These are phyloP conservation scores for Adelosebastes latens DNA, from an alignment of 2,797 vertebrate genomes.

Conservation along the genomic window DNA sequence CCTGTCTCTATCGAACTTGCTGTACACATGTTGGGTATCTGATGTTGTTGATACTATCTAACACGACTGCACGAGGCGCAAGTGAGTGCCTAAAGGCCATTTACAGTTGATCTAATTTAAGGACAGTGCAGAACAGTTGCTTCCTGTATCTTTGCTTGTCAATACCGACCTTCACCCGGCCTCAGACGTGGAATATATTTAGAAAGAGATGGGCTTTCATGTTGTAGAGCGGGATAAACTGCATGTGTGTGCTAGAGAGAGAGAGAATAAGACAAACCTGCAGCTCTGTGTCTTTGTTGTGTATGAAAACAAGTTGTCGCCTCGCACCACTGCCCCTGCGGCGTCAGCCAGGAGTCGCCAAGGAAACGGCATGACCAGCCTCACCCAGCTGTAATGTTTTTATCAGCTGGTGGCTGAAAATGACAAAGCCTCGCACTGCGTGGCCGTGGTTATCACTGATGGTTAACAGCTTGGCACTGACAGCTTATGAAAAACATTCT, in stretches of 20 bases:
- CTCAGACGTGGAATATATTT: slow-evolving; percentile 41
- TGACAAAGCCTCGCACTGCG: slow-evolving; percentile 29
- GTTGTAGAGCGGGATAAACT: neutral
- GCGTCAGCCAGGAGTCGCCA: slow-evolving; percentile 59
- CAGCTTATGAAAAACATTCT: slow-evolving; percentile 6
- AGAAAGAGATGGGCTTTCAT: slow-evolving; percentile 30
- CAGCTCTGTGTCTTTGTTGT: slow-evolving; percentile 64
- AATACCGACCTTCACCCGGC: slow-evolving; percentile 45
- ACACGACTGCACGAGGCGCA: neutral
- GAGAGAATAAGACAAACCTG: slow-evolving; percentile 32
- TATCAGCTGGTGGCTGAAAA: slow-evolving; percentile 59
- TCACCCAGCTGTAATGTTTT: slow-evolving; percentile 56
- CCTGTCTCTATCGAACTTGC: slow-evolving; percentile 25
- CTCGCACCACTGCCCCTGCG: slow-evolving; percentile 35
- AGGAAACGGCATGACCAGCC: slow-evolving; percentile 66
- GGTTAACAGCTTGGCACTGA: neutral
- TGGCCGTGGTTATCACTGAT: slow-evolving; percentile 11
- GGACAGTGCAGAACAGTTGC: slow-evolving; percentile 41
- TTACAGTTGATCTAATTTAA: slow-evolving; percentile 53
- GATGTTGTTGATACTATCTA: slow-evolving; percentile 40
- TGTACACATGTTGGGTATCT: slow-evolving; percentile 26
- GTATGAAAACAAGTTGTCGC: slow-evolving; percentile 67
- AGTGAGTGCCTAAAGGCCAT: slow-evolving; percentile 24
- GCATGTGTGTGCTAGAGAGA: neutral
- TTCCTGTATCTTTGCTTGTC: slow-evolving; percentile 46